phyloP scores from a whole-genome alignment of 2,113 vertebrate species.

The Xerus inauris region DNA sequence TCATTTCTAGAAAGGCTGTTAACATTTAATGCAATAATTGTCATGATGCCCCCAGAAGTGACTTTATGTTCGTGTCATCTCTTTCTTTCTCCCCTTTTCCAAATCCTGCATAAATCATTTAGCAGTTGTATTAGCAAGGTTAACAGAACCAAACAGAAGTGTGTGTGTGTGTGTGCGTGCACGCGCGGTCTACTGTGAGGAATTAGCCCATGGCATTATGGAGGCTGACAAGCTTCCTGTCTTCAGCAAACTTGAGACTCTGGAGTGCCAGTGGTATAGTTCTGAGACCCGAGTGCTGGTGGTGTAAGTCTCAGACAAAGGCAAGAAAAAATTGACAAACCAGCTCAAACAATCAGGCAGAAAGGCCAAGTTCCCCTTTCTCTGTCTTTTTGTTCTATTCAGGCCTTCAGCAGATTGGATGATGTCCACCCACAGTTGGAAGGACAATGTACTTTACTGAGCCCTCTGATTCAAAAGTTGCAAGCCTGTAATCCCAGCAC shows the following conservation, averaged over 20 bases:
- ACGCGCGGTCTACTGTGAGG: background rate
- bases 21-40: background rate
- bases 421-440: background rate
- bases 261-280: background rate
- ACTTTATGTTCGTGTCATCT: background rate
- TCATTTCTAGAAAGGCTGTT: background rate
- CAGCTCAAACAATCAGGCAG: background rate
- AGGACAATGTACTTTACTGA: background rate
- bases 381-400: background rate
- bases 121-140: background rate
- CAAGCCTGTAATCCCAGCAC: no score
- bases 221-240: background rate
- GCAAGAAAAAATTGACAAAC: background rate
- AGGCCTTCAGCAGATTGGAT: background rate
- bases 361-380: background rate
- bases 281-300: background rate
- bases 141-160: background rate
- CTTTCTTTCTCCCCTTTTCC: background rate
- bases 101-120: constrained; percentile 6
- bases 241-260: background rate
- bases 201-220: background rate
- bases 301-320: background rate
- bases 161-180: background rate
- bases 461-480: background rate
- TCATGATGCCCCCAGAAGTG: background rate